Evolutionary conservation across 2,797 vertebrate genomes (phyloP).

Genomic region (Benthosema pterotum): DNA sequence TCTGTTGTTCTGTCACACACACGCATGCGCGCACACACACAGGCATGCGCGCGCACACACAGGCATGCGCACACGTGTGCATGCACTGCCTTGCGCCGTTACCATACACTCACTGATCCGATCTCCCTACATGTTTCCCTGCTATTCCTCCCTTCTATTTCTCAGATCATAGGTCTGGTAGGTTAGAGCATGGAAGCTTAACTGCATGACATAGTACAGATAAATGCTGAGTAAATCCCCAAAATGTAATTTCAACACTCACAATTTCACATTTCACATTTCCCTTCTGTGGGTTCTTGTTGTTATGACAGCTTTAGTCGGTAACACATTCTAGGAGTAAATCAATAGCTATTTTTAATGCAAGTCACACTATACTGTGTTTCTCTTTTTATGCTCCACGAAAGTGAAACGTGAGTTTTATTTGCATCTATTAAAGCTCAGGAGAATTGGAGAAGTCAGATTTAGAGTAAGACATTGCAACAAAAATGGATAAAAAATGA

Average conservation of each 20-base stretch:
- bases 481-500: no score
- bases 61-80: not conserved
- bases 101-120: conserved; percentile 25
- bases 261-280: conserved; percentile 3
- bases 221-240: conserved; percentile 7
- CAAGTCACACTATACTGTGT: no score
- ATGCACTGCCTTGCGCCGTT: conserved; percentile 8
- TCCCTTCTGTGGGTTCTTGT: not conserved
- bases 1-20: conserved; percentile 12
- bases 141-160: conserved; percentile 2
- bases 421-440: no score
- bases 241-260: conserved; percentile 14
- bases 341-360: no score
- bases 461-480: no score
- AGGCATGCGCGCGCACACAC: not conserved
- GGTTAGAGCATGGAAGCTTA: not conserved
- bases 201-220: conserved; percentile 16
- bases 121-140: not conserved
- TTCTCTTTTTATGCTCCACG: no score
- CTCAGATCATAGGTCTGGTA: conserved; percentile 7
- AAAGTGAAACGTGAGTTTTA: no score
- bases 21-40: not conserved
- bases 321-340: no score
- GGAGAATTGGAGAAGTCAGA: no score
- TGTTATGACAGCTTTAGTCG: no score